phyloP scores from a whole-genome alignment of 2,797 vertebrate species.

The Tarsius wallacei region DNA sequence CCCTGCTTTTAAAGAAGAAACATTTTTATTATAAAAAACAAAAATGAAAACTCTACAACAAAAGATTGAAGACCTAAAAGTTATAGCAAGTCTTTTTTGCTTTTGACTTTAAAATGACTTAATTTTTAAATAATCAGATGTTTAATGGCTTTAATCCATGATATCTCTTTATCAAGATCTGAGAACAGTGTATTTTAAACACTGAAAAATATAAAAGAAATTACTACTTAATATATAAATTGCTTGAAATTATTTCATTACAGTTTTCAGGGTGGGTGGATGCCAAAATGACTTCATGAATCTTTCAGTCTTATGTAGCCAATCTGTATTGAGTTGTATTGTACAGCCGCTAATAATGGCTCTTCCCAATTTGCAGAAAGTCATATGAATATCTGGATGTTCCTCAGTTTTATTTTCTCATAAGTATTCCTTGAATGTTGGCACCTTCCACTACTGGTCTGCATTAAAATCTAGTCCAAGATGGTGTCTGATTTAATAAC shows the following conservation, averaged over 20 bases:
- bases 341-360: background rate
- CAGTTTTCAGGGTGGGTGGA: background rate
- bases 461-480: conserved; percentile 8
- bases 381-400: background rate
- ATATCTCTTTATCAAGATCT: conserved; percentile 18
- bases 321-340: background rate
- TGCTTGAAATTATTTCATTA: background rate
- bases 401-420: conserved; percentile 34
- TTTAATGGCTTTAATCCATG: conserved; percentile 19
- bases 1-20: conserved; percentile 40
- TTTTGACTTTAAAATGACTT: conserved; percentile 56
- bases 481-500: background rate
- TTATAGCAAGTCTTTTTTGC: background rate
- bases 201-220: background rate
- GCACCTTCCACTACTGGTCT: background rate
- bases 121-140: background rate
- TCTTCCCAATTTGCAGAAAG: background rate
- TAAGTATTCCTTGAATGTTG: background rate
- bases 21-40: background rate
- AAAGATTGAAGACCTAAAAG: conserved; percentile 17
- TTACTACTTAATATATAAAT: background rate
- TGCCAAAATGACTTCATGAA: background rate
- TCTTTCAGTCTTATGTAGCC: background rate
- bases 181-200: background rate
- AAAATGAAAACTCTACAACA: background rate